Evolutionary conservation across 2,888 invertebrate genomes (phyloP).

Genomic region (Nephrotoma appendiculata): DNA sequence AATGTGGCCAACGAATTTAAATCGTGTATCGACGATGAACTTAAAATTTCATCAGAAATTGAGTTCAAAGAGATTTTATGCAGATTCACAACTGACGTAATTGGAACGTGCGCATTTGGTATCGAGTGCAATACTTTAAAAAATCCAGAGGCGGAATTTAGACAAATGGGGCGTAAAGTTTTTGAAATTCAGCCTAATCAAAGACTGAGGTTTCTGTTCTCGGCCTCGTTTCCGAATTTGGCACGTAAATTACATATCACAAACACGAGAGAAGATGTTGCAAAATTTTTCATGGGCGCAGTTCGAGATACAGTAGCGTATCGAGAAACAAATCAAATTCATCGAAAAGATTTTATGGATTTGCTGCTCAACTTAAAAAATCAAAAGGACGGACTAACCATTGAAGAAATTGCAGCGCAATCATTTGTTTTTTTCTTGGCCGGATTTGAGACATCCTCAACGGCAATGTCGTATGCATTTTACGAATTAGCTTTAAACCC

Average conservation of each 20-base stretch:
- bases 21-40: conserved; percentile 27
- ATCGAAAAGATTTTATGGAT: conserved; percentile 38
- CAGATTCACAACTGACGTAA: conserved; percentile 31
- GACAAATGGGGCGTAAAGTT: conserved; percentile 16
- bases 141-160: conserved; percentile 27
- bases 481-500: conserved; percentile 36
- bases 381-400: conserved; percentile 9
- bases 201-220: not conserved
- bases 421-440: conserved; percentile 38
- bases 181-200: not conserved
- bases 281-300: conserved; percentile 23
- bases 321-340: conserved; percentile 24
- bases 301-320: conserved; percentile 28
- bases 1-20: conserved; percentile 39
- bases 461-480: conserved; percentile 33
- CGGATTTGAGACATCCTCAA: conserved; percentile 39
- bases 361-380: conserved; percentile 35
- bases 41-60: conserved; percentile 25
- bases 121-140: conserved; percentile 30
- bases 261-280: conserved; percentile 18
- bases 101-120: conserved; percentile 35
- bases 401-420: conserved; percentile 37
- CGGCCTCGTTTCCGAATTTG: not conserved
- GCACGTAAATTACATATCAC: not conserved
- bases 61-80: conserved; percentile 30